phyloP scores from a whole-genome alignment of 2,888 invertebrate genomes.

The Lepeophtheirus nordmannii region DNA sequence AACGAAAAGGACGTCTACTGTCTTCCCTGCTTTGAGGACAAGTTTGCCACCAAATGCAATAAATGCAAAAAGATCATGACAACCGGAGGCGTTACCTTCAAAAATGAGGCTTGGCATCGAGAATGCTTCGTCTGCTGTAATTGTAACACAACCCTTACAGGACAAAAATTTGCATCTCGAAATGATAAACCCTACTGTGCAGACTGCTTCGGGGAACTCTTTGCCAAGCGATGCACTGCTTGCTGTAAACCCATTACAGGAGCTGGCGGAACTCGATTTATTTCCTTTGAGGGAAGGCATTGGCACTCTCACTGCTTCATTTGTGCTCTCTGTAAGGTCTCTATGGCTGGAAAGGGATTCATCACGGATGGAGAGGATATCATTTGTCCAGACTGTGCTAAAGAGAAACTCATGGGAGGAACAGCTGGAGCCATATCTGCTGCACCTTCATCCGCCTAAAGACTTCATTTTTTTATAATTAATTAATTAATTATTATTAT shows the following conservation, averaged over 20 bases:
- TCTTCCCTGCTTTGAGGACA: constrained; percentile 41
- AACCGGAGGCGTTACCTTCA: constrained; percentile 42
- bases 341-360: constrained; percentile 23
- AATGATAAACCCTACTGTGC: constrained; percentile 43
- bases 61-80: constrained; percentile 42
- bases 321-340: constrained; percentile 58
- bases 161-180: constrained; percentile 40
- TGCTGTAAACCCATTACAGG: constrained; percentile 42
- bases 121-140: constrained; percentile 42
- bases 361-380: constrained; percentile 24
- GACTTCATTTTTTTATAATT: background rate
- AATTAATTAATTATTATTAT: background rate
- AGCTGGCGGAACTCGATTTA: constrained; percentile 9
- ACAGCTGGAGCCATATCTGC: too few relatives aligned
- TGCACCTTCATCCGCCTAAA: background rate
- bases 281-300: constrained; percentile 22
- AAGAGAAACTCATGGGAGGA: constrained; percentile 16
- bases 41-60: constrained; percentile 41
- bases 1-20: constrained; percentile 42
- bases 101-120: constrained; percentile 42
- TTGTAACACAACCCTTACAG: constrained; percentile 39
- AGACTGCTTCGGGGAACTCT: constrained; percentile 41
- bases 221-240: constrained; percentile 41
- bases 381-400: constrained; percentile 24
- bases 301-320: constrained; percentile 91